These are phyloP conservation scores for Myrmophylax atrothorax DNA, from an alignment of 2,113 vertebrate genomes.

Conservation along the genomic window DNA sequence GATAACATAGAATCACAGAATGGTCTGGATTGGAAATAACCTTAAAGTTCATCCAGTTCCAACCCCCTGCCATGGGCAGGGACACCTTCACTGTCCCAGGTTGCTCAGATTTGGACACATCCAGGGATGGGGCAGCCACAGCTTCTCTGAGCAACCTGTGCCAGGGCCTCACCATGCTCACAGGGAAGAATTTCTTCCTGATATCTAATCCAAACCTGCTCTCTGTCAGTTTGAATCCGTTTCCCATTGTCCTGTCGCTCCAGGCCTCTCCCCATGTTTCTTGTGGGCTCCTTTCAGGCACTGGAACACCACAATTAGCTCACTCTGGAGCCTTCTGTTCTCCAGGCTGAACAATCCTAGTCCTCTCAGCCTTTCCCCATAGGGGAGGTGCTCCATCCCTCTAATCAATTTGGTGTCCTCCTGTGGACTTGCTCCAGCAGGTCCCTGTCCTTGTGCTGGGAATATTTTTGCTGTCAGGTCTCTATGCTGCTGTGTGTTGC, in stretches of 20 bases:
- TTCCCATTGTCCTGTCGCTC: background rate
- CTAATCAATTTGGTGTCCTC: background rate
- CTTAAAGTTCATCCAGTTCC: background rate
- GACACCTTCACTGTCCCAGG: fast-evolving
- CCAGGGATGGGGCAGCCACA: background rate
- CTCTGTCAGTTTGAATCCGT: background rate
- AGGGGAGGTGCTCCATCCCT: background rate
- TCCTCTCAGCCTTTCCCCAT: background rate
- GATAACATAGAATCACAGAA: background rate
- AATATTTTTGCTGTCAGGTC: background rate
- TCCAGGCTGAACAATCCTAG: background rate
- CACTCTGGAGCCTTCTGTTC: background rate
- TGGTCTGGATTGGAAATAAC: background rate
- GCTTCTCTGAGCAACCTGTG: background rate
- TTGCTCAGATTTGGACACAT: background rate
- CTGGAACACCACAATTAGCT: fast-evolving
- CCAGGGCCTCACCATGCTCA: background rate
- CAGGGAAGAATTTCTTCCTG: background rate
- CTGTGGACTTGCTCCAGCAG: background rate
- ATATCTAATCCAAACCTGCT: background rate
- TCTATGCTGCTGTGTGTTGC: background rate
- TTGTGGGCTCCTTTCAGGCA: background rate
- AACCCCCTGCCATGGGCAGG: background rate
- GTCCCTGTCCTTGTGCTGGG: background rate
- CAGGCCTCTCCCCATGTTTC: too few species aligned